Base-by-base conservation (phyloP, 2,113 vertebrate genomes). In the Pangasianodon hypophthalmus region DNA sequence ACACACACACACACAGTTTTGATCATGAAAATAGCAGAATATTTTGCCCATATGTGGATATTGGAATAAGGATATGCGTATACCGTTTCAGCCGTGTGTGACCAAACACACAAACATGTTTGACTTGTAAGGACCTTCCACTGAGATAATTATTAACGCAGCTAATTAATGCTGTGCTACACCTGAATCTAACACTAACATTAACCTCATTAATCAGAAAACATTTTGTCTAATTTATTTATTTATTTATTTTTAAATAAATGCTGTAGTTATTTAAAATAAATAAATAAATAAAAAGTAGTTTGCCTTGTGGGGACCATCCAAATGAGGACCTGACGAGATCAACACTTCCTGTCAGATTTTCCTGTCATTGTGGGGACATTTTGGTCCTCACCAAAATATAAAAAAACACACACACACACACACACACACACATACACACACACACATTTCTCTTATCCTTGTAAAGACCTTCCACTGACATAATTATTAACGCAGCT, bases 11-110 rank as follows among this genome's bases (percentile, higher is more conserved):
- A 50, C 3, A 75, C 46, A 69, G 14, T 62, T 11, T 10, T 8
- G 26, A 41, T 32, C 1, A 24, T 37, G 21, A 83, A 58, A 56
- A 7, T 37, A 37, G 7, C 1, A 41, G 79, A 81, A 52, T 32
- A n/a, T 81, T 32, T 81, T n/a, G n/a, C 52, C 80, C 80, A 37
- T 56, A 83, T 56, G 18, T 58, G 52, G 80, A 83, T 82, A 32
- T 54, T 56, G 29, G 2, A 56, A 54, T 80, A 80, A 41, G 1
- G 37, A 26, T 71, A 46, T 21, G 46, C 1, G 5, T 79, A 50
- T 79, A 29, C 44, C 7, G 4, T 41, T 73, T 73, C 6, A 0
- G 8, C 24, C 18, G 24, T 71, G 32, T 37, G 4, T 71, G 32
- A 80, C 21, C 77, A 80, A 52, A 13, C 26, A 81, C 79, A 81